A percentile compares a stretch with the other conserved stretches of the same genome.
These are phyloP conservation scores for Lathronympha strigana DNA, from an alignment of 2,888 invertebrate species.

Conservation along the genomic window DNA sequence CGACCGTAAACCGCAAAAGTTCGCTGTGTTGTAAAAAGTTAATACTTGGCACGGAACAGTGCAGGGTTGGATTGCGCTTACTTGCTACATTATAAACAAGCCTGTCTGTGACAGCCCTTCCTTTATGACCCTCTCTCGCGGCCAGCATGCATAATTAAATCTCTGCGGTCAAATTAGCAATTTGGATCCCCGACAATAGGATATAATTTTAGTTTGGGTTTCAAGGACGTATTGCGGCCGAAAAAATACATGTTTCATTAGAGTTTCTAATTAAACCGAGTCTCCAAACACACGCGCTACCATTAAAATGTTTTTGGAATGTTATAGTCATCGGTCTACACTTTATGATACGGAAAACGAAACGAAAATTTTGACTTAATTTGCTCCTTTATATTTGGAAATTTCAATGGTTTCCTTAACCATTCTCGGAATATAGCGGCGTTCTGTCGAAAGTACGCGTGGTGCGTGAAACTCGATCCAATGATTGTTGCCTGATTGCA, in stretches of 20 bases:
- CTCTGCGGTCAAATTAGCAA: slow-evolving; percentile 82
- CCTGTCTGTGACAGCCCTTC: slow-evolving; percentile 76
- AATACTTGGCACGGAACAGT: slow-evolving; percentile 71
- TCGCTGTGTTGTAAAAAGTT: slow-evolving; percentile 80
- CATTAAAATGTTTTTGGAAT: slow-evolving; percentile 51
- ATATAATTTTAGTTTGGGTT: slow-evolving; percentile 79
- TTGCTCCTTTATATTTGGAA: too few species aligned
- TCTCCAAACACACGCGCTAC: slow-evolving; percentile 59
- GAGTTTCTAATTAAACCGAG: slow-evolving; percentile 69
- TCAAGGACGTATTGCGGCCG: slow-evolving; percentile 76
- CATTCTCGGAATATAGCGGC: too few species aligned
- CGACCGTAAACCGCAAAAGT: slow-evolving; percentile 73
- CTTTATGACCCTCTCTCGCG: slow-evolving; percentile 73
- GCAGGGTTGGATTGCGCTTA: slow-evolving; percentile 75
- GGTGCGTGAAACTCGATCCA: too few species aligned
- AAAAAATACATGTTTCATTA: slow-evolving; percentile 78
- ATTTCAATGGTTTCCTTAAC: too few species aligned
- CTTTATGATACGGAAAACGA: too few species aligned
- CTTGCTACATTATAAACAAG: slow-evolving; percentile 82
- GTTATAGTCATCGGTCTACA: too few species aligned
- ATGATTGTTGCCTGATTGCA: too few species aligned
- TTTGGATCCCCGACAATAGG: slow-evolving; percentile 77
- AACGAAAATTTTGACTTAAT: too few species aligned
- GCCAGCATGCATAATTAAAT: slow-evolving; percentile 83
- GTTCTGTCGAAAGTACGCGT: too few species aligned